A percentile compares a stretch with the other conserved stretches of the same genome.
These are phyloP conservation scores for Erythrolamprus reginae DNA, from an alignment of 2,113 vertebrate genomes.

Conservation along the genomic window DNA sequence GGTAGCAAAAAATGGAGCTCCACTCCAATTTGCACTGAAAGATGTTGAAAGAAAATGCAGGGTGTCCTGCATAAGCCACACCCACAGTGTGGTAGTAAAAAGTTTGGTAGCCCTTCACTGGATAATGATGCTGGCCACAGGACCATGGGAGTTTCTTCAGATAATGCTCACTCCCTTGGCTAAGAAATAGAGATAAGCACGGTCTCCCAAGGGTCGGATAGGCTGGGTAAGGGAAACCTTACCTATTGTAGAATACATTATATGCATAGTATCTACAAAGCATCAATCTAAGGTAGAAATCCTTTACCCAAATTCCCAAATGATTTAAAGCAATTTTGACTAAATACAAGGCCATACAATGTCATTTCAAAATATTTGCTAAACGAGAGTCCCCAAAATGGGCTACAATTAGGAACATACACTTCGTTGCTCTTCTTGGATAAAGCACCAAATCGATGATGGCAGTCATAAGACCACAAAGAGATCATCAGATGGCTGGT, in stretches of 20 bases:
- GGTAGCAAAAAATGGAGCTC: too few relatives aligned
- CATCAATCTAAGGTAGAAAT: not conserved
- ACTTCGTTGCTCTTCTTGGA: rapidly evolving
- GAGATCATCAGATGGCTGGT: not conserved
- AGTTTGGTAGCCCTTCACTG: too few relatives aligned
- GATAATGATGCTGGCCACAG: not conserved
- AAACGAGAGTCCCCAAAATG: rapidly evolving
- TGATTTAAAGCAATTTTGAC: not conserved
- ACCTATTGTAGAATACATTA: not conserved
- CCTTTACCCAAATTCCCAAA: not conserved
- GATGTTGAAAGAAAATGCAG: too few relatives aligned
- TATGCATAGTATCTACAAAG: not conserved
- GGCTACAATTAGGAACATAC: rapidly evolving
- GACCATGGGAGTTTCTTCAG: not conserved
- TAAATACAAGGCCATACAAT: not conserved
- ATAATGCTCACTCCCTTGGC: not conserved
- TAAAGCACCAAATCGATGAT: rapidly evolving
- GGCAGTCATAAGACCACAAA: not conserved
- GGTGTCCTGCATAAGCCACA: too few relatives aligned
- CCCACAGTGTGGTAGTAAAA: too few relatives aligned
- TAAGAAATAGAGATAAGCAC: not conserved
- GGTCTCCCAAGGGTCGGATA: not conserved
- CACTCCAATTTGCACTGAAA: too few relatives aligned
- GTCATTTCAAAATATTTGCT: rapidly evolving
- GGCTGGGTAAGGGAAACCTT: not conserved